Conservation (phyloP, 2,113 vertebrate genomes). For the Mola mola region DNA sequence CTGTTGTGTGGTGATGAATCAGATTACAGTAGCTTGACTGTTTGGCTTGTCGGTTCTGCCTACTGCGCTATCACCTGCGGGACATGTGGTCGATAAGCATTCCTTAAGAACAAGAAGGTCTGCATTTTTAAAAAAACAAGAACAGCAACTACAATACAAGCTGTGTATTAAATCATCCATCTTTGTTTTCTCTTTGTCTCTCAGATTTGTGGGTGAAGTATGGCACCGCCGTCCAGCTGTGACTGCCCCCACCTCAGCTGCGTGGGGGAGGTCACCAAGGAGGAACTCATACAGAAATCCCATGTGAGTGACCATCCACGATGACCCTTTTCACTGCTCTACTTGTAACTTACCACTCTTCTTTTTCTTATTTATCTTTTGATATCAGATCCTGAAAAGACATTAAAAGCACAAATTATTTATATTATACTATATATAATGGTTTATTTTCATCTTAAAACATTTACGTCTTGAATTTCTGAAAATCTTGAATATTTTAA, state of each 20-base stretch:
- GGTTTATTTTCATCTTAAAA: no score
- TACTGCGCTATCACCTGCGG: no score
- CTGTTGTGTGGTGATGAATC: conserved; percentile 8
- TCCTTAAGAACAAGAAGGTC: no score
- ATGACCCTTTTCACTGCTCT: neutral
- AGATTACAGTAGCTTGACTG: conserved; percentile 14
- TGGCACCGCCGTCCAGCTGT: conserved; percentile 82
- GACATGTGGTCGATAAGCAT: no score
- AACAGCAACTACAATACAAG: no score
- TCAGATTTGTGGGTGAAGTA: conserved; percentile 66
- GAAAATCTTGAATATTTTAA: no score
- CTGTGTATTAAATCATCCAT: neutral
- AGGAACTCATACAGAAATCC: conserved; percentile 96
- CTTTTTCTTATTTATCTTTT: neutral
- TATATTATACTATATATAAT: no score
- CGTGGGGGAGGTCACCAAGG: conserved; percentile 97
- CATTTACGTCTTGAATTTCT: no score
- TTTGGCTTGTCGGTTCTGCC: no score
- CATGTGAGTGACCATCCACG: conserved; percentile 86
- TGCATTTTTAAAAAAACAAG: no score
- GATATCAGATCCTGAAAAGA: no score
- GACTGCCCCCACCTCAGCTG: conserved; percentile 95
- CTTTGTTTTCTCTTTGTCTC: conserved; percentile 1
- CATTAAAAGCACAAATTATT: no score
- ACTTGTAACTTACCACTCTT: neutral